A percentile compares a stretch with the other conserved stretches of the same genome.
phyloP scores from a whole-genome alignment of 2,113 vertebrate genomes.

The Bujurquina vittata region DNA sequence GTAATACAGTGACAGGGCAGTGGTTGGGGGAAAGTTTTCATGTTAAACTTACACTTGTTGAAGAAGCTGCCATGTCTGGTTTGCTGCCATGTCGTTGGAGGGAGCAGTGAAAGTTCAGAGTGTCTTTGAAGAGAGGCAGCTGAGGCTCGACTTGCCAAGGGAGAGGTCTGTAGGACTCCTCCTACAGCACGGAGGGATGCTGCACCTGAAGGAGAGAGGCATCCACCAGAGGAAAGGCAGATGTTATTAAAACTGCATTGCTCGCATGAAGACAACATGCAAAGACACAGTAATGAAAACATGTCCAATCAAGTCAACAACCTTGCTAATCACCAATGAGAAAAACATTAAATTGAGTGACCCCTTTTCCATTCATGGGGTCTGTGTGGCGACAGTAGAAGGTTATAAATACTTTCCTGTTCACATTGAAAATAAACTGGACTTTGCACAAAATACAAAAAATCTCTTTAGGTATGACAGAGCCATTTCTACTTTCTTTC shows the following conservation, averaged over 20 bases:
- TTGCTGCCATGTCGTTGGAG: constrained; percentile 55
- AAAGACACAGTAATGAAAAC: not conserved
- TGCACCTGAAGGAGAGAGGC: constrained; percentile 31
- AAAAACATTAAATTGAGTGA: not conserved
- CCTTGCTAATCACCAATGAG: too few species aligned
- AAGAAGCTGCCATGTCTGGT: constrained; percentile 75
- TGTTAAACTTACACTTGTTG: constrained; percentile 73
- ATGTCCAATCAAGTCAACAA: not conserved
- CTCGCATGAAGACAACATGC: not conserved
- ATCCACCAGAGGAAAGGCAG: not conserved
- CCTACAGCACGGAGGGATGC: constrained; percentile 12
- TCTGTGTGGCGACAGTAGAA: too few species aligned
- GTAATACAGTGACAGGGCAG: not conserved
- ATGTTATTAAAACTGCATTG: not conserved
- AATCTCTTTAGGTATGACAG: too few species aligned
- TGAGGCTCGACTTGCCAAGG: constrained; percentile 11
- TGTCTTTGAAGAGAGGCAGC: constrained; percentile 21
- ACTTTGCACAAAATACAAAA: too few species aligned
- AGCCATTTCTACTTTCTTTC: too few species aligned
- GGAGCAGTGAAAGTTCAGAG: not conserved
- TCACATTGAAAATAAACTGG: too few species aligned
- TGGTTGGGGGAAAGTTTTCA: not conserved
- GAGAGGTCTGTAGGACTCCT: constrained; percentile 33
- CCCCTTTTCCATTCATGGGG: too few species aligned
- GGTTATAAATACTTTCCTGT: too few species aligned